Evolutionary conservation across 2,113 vertebrate species (phyloP).

Genomic region (Herpailurus yagouaroundi): DNA sequence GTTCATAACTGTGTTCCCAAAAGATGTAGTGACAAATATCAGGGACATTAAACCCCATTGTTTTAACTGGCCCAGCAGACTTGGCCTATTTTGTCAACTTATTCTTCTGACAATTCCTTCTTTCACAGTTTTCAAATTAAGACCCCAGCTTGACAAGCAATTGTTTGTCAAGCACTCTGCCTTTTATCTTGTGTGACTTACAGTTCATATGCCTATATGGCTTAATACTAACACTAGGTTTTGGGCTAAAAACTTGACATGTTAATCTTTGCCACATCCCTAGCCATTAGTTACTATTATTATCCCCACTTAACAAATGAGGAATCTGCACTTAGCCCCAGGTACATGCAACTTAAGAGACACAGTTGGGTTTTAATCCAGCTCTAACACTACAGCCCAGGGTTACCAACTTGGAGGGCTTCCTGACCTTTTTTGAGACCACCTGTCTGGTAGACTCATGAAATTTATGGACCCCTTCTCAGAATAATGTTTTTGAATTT

Average conservation of each 20-base stretch:
- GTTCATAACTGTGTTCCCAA: neutral
- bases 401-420: neutral
- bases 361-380: neutral
- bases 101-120: neutral
- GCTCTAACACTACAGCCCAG: neutral
- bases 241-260: neutral
- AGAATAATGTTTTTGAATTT: neutral
- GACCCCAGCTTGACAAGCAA: neutral
- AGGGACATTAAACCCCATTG: neutral
- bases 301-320: neutral
- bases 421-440: neutral
- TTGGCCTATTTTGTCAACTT: neutral
- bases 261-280: neutral
- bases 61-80: neutral
- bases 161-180: neutral
- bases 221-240: neutral
- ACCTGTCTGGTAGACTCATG: neutral
- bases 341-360: neutral
- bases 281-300: neutral
- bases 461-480: neutral
- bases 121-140: neutral
- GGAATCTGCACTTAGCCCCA: neutral
- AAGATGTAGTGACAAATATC: neutral
- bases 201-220: neutral
- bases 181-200: neutral